phyloP scores from a whole-genome alignment of 2,888 invertebrate species.

The Ophioninae sp. region DNA sequence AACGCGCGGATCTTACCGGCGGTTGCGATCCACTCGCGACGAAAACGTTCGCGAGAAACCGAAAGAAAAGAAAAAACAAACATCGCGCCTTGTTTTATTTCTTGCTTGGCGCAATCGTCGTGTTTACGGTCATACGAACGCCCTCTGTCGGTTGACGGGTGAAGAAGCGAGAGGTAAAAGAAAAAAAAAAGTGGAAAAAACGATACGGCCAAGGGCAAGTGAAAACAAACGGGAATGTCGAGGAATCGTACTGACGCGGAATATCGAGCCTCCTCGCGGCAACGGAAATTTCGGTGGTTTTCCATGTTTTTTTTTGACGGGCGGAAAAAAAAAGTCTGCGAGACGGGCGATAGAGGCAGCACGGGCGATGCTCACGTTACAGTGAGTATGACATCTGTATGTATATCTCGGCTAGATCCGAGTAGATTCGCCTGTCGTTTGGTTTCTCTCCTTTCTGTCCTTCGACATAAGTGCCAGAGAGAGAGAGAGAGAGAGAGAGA shows the following conservation, averaged over 20 bases:
- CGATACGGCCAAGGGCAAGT: background rate
- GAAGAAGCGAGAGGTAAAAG: background rate
- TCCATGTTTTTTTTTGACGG: background rate
- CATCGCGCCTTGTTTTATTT: background rate
- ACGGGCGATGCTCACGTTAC: conserved; percentile 28
- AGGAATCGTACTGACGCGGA: background rate
- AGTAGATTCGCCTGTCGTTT: background rate
- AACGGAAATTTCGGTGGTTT: background rate
- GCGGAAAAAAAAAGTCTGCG: background rate
- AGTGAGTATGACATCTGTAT: conserved; percentile 43
- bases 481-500: too few relatives aligned
- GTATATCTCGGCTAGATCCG: conserved; percentile 1
- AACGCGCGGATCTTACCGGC: conserved; percentile 6
- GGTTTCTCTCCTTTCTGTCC: background rate
- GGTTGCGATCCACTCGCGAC: background rate
- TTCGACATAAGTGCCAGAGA: too few relatives aligned
- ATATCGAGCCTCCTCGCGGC: background rate
- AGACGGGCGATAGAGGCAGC: background rate
- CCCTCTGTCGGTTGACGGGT: background rate
- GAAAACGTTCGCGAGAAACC: background rate
- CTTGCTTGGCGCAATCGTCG: background rate
- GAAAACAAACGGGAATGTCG: background rate
- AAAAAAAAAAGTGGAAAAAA: conserved; percentile 3
- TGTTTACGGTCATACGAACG: conserved; percentile 22
- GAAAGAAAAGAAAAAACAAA: background rate